phyloP scores from a whole-genome alignment of 2,113 vertebrate genomes.

The Amphiprion percula region DNA sequence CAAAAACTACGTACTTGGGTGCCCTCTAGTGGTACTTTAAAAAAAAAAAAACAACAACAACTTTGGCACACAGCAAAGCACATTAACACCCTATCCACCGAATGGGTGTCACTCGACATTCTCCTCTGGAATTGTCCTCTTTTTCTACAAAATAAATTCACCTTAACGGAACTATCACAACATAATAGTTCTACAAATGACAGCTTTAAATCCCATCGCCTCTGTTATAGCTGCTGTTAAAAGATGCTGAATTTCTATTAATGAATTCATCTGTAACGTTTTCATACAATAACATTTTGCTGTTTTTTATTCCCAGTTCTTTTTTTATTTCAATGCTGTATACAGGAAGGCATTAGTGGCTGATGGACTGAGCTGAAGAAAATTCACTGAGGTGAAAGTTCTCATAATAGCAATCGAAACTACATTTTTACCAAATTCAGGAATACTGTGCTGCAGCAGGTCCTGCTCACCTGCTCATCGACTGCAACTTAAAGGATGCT shows the following conservation, averaged over 20 bases:
- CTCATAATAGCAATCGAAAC: neutral
- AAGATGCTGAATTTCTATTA: too few species aligned
- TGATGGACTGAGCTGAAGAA: neutral
- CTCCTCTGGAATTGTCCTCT: too few species aligned
- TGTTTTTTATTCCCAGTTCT: slow-evolving; percentile 26
- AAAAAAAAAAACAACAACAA: too few species aligned
- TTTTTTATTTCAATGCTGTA: neutral
- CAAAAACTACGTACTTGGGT: neutral
- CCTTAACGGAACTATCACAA: neutral
- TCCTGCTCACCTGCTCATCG: neutral
- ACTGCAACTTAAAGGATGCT: neutral
- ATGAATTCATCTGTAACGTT: too few species aligned
- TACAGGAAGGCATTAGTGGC: neutral
- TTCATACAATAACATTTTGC: neutral
- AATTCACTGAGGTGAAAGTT: neutral
- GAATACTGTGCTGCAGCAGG: neutral
- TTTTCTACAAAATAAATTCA: neutral
- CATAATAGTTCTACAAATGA: too few species aligned
- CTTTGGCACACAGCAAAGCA: too few species aligned
- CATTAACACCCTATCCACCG: too few species aligned
- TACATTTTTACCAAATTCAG: slow-evolving; percentile 39
- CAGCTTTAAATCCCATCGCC: too few species aligned
- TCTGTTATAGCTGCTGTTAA: neutral
- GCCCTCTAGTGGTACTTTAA: neutral
- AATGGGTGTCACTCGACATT: too few species aligned